Conservation (phyloP, 2,888 invertebrate species). For the Ophion slaviceki region DNA sequence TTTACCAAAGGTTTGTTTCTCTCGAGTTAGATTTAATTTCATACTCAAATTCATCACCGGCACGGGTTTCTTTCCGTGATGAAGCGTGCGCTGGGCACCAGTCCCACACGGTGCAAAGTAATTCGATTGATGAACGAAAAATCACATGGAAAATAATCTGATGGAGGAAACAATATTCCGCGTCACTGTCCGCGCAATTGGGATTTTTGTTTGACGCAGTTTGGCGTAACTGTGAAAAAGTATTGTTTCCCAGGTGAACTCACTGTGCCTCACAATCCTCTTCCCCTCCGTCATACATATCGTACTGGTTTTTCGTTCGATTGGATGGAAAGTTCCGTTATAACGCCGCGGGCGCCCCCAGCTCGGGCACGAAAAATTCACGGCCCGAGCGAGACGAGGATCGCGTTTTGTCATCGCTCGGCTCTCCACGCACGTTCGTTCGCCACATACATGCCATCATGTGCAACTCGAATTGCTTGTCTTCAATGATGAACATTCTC, state of each 20-base stretch:
- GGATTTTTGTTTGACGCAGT: constrained; percentile 48
- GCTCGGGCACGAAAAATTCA: constrained; percentile 31
- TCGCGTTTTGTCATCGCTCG: constrained; percentile 45
- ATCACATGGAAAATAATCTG: constrained; percentile 40
- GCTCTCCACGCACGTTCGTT: background rate
- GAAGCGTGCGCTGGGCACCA: background rate
- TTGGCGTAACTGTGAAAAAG: constrained; percentile 24
- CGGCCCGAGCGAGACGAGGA: constrained; percentile 39
- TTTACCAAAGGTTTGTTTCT: background rate
- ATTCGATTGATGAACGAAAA: constrained; percentile 3
- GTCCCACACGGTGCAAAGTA: background rate
- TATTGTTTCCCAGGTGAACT: constrained; percentile 29
- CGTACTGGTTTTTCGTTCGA: constrained; percentile 42
- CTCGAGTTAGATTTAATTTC: background rate
- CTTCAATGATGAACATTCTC: background rate
- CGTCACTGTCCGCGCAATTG: constrained; percentile 13
- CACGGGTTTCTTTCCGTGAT: background rate
- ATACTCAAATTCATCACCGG: background rate
- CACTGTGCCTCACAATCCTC: constrained; percentile 1
- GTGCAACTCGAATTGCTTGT: constrained; percentile 2
- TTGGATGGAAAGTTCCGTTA: constrained; percentile 56
- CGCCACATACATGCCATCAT: background rate
- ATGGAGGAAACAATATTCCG: constrained; percentile 40
- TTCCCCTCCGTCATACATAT: constrained; percentile 1
- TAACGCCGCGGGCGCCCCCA: constrained; percentile 19